These are phyloP conservation scores for Falcaria lacertinaria DNA, from an alignment of 2,888 invertebrate genomes.

Conservation along the genomic window DNA sequence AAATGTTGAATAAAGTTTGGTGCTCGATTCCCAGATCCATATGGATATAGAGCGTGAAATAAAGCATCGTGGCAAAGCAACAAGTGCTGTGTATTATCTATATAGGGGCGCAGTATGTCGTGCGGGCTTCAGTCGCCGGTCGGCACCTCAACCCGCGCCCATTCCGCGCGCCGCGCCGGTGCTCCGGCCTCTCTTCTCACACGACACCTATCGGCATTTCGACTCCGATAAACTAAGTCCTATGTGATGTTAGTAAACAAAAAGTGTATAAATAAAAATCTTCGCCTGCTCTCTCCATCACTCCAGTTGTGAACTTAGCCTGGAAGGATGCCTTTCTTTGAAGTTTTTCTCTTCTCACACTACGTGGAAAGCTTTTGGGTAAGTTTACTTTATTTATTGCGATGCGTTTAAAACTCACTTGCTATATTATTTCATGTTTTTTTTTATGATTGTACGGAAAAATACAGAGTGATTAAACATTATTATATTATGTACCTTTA, in stretches of 20 bases:
- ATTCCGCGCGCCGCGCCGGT: background rate
- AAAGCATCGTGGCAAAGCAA: conserved; percentile 66
- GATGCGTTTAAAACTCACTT: background rate
- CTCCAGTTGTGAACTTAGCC: conserved; percentile 53
- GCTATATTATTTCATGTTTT: background rate
- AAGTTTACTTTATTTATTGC: conserved; percentile 31
- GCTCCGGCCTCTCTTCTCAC: conserved; percentile 11
- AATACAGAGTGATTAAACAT: too few species aligned
- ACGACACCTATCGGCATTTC: conserved; percentile 22
- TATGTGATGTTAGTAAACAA: conserved; percentile 75
- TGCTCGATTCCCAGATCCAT: conserved; percentile 52
- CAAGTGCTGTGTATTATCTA: conserved; percentile 52
- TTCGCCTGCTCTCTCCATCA: conserved; percentile 48
- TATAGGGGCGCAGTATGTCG: conserved; percentile 64
- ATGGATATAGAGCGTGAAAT: conserved; percentile 75
- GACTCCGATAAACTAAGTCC: conserved; percentile 49
- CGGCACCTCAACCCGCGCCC: background rate
- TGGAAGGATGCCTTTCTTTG: conserved; percentile 67
- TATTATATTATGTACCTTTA: too few species aligned
- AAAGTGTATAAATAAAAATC: conserved; percentile 69
- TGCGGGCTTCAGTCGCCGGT: conserved; percentile 48
- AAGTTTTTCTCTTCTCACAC: conserved; percentile 64
- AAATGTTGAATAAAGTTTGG: conserved; percentile 20
- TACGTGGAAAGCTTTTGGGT: conserved; percentile 75
- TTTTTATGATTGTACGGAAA: too few species aligned